Evolutionary conservation across 1,140 invertebrate genomes (phyloP), one percentile per base, ranked within the genome.

Genomic region (Anastatus disparis): DNA sequence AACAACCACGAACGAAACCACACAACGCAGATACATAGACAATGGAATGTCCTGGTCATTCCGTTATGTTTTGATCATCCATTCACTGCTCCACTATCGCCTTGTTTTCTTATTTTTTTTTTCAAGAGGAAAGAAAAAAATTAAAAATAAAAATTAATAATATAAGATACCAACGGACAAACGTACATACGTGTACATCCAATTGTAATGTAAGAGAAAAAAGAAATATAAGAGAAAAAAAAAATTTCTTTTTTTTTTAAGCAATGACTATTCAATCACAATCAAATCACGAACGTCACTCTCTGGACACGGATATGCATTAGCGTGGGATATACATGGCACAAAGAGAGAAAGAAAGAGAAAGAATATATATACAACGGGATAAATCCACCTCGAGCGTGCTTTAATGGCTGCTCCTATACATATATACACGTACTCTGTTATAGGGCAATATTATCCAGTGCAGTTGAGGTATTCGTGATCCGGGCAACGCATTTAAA

Each of bases 401-500:
- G n/a, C n/a, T n/a, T n/a, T n/a, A n/a, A n/a, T n/a, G n/a, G n/a
- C n/a, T n/a, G n/a, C n/a, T n/a, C n/a, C n/a, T n/a, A n/a, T n/a
- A n/a, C n/a, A n/a, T n/a, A n/a, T n/a, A n/a, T n/a, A n/a, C n/a
- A n/a, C n/a, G n/a, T n/a, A n/a, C n/a, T n/a, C n/a, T n/a, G 79
- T 77, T 76, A 78, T 79, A 78, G 79, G 78, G 74, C 58, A 24
- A 29, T 15, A 64, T 53, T 64, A 64, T 53, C 29, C 61, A 26
- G 22, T n/a, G 26, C 44, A n/a, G n/a, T n/a, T n/a, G n/a, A n/a
- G n/a, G 52, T 75, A 72, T 69, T 82, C 76, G 80, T 83, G 78
- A 81, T 79, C 78, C 77, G 63, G n/a, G 56, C 74, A 74, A 77
- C 80, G 77, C 77, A 79, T 80, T 75, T 75, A 78, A 82, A 82